phyloP scores from a whole-genome alignment of 2,113 vertebrate genomes.

The Pipa parva region DNA sequence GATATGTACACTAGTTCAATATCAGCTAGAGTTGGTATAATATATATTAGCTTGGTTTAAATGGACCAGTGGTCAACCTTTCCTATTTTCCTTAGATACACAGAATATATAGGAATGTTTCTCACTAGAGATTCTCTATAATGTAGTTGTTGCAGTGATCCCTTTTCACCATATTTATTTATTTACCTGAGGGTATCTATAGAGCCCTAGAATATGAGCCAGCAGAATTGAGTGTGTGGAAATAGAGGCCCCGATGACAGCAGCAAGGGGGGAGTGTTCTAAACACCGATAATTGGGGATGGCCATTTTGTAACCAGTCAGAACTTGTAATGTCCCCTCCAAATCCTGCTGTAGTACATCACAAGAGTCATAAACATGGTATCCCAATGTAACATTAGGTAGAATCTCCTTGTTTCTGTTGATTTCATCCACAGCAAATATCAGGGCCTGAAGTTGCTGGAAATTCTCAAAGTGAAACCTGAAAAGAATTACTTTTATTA shows the following conservation, averaged over 20 bases:
- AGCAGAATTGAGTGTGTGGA: conserved; percentile 54
- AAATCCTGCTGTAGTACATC: neutral
- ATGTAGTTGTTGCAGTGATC: too few species aligned
- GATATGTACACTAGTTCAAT: too few species aligned
- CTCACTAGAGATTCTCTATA: too few species aligned
- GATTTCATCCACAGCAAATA: conserved; percentile 4
- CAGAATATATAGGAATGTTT: too few species aligned
- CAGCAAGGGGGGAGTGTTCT: conserved; percentile 32
- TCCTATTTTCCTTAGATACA: too few species aligned
- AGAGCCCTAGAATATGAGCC: conserved; percentile 66
- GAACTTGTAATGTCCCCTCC: neutral
- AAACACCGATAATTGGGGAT: conserved; percentile 1
- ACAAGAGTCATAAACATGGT: conserved; percentile 16
- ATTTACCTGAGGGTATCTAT: conserved; percentile 68
- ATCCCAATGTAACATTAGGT: conserved; percentile 4
- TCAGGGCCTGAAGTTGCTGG: conserved; percentile 2
- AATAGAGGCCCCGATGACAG: conserved; percentile 49
- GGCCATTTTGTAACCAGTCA: neutral
- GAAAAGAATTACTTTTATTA: too few species aligned
- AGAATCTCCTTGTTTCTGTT: conserved; percentile 11
- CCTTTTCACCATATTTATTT: too few species aligned
- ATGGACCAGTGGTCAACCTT: too few species aligned
- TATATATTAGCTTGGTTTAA: too few species aligned
- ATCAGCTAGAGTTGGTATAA: too few species aligned
- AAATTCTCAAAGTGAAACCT: conserved; percentile 12